Evolutionary conservation across 2,797 vertebrate species (phyloP), one percentile per base, ranked within the genome.

Genomic region (Phaenicophaeus curvirostris): DNA sequence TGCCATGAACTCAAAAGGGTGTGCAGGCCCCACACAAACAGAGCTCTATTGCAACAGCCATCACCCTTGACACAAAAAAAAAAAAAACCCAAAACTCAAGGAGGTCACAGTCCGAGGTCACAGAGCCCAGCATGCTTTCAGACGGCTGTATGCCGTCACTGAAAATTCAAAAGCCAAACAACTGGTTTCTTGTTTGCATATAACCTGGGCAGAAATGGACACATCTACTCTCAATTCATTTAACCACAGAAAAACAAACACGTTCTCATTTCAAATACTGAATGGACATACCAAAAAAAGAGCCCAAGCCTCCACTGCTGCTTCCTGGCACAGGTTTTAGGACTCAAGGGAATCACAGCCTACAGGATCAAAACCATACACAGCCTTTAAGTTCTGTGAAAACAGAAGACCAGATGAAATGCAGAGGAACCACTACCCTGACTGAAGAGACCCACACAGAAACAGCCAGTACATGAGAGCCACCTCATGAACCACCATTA

Each of bases 391-490:
- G 19, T 37, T 11, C 41, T 5, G 15, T 37, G 31, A 19, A 65
- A 65, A 37, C 2, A 63, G 30, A 21, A 35, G 12, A 21, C 13
- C 59, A n/a, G n/a, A 21, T 25, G 13, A 55, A 76, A 62, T 3
- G 51, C 50, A 50, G 15, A 55, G 24, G 37, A 33, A 10, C 4
- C 17, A 11, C 25, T 25, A 3, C 21, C 8, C 21, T 57, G 28
- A 12, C 0, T 54, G 25, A 62, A 62, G 15, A 55, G 19, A 0
- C 23, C 18, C 4, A 31, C 12, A 14, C 37, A n/a, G 23, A 41
- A 67, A 51, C 18, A 53, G 11, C 39, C 66, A 27, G 42, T 10
- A 28, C 3, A 2, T 5, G 5, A n/a, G 51, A 15, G 55, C 13
- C 28, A 37, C 44, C 39, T 68, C 44, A 11, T 17, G 11, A 9